Evolutionary conservation across 2,888 invertebrate species (phyloP), one percentile per base, ranked within the genome.

Genomic region (Drosophila melanocephala): DNA sequence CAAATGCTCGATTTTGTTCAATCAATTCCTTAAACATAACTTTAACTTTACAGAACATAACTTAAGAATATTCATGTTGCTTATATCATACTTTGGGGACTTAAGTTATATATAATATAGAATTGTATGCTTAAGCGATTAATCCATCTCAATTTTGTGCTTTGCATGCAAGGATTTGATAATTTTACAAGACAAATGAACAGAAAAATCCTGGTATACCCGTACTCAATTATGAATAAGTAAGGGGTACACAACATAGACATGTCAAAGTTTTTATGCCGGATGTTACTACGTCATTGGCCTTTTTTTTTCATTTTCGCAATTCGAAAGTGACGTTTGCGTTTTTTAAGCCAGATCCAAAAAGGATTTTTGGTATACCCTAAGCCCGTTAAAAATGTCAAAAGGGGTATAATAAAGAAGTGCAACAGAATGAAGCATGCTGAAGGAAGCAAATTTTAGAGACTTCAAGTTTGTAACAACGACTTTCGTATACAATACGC

Each of bases 251-350:
- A 44, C 61, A 32, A 56, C 70, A 75, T 82, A 76, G 79, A 81
- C 77, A 77, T 84, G 79, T 80, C 74, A 84, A 67, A 69, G 67
- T 68, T 81, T 73, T 39, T 28, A 37, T 57, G 9, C 68, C 72
- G 75, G 76, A 79, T 63, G 58, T 50, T 51, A 16, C 58, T 28
- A 67, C 56, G 47, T 37, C 51, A 66, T 62, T 35, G 55, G 44
- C 32, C 37, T n/a, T 26, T 22, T 33, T 33, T 10, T 16, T 71
- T 47, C 14, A 35, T 51, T 55, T 58, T 64, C 16, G 58, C 37
- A 51, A 47, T 35, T 44, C 30, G n/a, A 77, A 57, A 77, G 77
- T 61, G 63, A 33, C 52, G 62, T 63, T 62, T 55, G 77, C 60
- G 59, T 70, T 77, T 77, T 69, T 77, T 50, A 71, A 71, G 57